Percentiles rank a stretch among this genome's conserved stretches.
These are phyloP conservation scores for Subacronicta megacephala DNA, from an alignment of 2,888 invertebrate genomes.

Conservation along the genomic window DNA sequence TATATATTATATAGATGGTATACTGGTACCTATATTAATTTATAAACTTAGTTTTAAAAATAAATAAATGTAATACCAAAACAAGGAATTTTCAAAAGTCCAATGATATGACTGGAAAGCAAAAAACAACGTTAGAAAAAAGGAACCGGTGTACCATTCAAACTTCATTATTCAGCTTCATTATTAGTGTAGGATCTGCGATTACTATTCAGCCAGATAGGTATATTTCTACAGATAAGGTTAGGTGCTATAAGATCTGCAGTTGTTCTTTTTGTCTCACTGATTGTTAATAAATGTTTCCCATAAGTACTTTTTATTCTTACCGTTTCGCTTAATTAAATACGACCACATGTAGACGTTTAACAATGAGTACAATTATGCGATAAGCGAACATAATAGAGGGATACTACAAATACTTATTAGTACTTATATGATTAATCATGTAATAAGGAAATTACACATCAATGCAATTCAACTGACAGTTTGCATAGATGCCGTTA, in stretches of 20 bases:
- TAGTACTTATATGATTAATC: conserved; percentile 9
- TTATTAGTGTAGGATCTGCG: no score
- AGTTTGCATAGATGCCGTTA: conserved; percentile 8
- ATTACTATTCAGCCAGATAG: no score
- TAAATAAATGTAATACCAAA: no score
- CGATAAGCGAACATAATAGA: conserved; percentile 19
- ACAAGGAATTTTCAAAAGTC: no score
- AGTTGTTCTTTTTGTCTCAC: not conserved
- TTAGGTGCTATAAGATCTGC: not conserved
- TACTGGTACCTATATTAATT: no score
- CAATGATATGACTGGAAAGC: no score
- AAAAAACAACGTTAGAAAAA: no score
- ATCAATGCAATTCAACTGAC: conserved; percentile 6
- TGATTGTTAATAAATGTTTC: not conserved
- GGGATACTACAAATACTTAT: conserved; percentile 8
- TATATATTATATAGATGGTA: no score
- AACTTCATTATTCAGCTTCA: no score
- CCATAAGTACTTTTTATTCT: not conserved
- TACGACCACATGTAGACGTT: conserved; percentile 7
- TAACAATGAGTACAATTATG: conserved; percentile 10
- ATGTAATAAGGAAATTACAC: conserved; percentile 37
- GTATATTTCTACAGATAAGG: no score
- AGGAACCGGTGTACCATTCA: no score
- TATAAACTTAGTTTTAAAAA: no score
- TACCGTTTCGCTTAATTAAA: not conserved